These are phyloP conservation scores for Clamator glandarius DNA, from an alignment of 2,797 vertebrate genomes.

Conservation along the genomic window DNA sequence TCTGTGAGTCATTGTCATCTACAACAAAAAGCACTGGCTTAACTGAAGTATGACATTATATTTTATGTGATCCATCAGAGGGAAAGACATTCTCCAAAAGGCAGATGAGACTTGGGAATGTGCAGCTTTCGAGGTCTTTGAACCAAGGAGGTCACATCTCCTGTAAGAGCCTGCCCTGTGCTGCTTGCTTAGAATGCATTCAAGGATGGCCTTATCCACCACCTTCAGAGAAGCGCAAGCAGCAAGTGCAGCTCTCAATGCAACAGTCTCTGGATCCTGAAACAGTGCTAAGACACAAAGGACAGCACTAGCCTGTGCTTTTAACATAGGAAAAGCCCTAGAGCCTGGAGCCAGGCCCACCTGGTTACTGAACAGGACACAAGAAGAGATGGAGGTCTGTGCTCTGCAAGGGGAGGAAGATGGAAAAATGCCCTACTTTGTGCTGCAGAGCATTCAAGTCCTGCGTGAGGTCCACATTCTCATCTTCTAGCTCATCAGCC, in stretches of 20 bases:
- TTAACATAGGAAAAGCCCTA: background rate
- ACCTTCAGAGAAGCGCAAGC: background rate
- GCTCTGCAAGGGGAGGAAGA: background rate
- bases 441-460: conserved; percentile 79
- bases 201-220: background rate
- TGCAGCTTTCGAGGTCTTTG: background rate
- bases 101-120: background rate
- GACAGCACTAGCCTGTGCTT: background rate
- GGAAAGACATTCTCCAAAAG: background rate
- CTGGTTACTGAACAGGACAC: background rate
- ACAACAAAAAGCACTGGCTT: background rate
- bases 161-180: background rate
- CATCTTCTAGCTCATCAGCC: conserved; percentile 82
- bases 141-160: background rate
- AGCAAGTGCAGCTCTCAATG: background rate
- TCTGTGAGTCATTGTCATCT: conserved; percentile 76
- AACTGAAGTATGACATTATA: background rate
- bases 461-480: conserved; percentile 76
- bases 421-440: conserved; percentile 77
- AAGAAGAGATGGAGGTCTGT: background rate
- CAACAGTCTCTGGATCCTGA: background rate
- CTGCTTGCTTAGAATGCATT: background rate
- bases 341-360: background rate
- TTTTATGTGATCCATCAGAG: background rate
- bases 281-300: background rate